A percentile compares a stretch with the other conserved stretches of the same genome.
These are phyloP conservation scores for Eufriesea mexicana DNA, from an alignment of 1,140 invertebrate genomes.

Conservation along the genomic window DNA sequence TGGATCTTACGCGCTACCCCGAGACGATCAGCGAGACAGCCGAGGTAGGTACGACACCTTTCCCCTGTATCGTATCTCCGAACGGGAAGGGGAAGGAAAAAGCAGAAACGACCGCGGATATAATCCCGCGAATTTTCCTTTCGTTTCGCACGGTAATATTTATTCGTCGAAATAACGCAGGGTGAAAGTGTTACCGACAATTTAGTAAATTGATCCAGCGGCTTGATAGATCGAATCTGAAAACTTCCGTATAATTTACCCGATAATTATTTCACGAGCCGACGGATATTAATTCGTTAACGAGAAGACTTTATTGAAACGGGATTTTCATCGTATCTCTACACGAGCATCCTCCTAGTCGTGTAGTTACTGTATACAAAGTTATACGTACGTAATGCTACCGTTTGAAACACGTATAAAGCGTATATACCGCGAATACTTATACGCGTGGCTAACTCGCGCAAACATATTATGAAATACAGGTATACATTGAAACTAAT, in stretches of 20 bases:
- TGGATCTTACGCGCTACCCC: conserved; percentile 19
- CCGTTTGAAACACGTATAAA: background rate
- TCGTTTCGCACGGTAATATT: too few species aligned
- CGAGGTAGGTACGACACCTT: background rate
- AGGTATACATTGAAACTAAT: conserved; percentile 13
- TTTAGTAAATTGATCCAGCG: background rate
- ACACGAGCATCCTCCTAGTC: background rate
- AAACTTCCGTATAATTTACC: background rate
- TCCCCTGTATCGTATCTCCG: too few species aligned
- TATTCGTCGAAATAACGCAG: background rate
- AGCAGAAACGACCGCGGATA: too few species aligned
- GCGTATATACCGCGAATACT: background rate
- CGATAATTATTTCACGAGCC: background rate
- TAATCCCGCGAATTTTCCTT: too few species aligned
- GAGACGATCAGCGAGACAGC: background rate
- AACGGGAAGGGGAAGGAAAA: too few species aligned
- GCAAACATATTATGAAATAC: conserved; percentile 4
- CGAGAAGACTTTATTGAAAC: background rate
- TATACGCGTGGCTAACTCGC: background rate
- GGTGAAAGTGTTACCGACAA: background rate
- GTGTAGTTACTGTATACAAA: too few species aligned
- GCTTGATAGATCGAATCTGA: background rate
- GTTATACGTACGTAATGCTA: background rate
- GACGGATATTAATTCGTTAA: background rate
- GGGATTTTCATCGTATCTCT: conserved; percentile 7